Percentiles rank a stretch among this genome's conserved stretches.
phyloP scores from a whole-genome alignment of 2,797 vertebrate genomes.

The Myotis planiceps region DNA sequence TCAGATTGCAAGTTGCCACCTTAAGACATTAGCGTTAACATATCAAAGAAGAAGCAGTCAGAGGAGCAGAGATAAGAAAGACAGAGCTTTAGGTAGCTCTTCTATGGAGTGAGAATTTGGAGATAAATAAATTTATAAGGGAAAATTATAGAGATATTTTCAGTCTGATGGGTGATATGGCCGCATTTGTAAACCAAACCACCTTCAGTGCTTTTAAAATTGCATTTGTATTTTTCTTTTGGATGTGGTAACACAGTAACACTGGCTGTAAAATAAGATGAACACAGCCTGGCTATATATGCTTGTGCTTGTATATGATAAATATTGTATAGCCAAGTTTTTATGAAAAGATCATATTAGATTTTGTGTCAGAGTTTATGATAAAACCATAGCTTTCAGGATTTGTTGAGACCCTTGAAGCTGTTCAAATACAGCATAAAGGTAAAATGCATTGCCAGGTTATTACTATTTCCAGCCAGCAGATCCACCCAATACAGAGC shows the following conservation, averaged over 20 bases:
- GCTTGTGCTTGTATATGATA: background rate
- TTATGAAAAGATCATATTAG: background rate
- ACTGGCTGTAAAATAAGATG: background rate
- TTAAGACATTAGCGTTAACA: background rate
- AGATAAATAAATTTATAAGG: background rate
- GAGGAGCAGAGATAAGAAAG: background rate
- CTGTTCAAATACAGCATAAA: background rate
- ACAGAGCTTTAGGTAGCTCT: background rate
- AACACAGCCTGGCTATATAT: background rate
- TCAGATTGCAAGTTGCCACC: background rate
- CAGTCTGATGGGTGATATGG: background rate
- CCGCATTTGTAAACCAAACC: background rate
- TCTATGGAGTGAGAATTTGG: background rate
- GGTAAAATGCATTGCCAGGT: background rate
- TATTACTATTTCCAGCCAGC: background rate
- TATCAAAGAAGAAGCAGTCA: background rate
- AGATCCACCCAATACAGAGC: background rate
- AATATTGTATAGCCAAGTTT: background rate
- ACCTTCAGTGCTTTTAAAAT: background rate
- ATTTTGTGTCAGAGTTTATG: conserved; percentile 12
- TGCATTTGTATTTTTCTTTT: background rate
- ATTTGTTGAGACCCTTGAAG: background rate
- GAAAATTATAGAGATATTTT: background rate
- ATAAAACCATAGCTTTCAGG: background rate
- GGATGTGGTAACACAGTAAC: background rate